phyloP scores from a whole-genome alignment of 2,113 vertebrate genomes.

The Leptobrachium ailaonicum region DNA sequence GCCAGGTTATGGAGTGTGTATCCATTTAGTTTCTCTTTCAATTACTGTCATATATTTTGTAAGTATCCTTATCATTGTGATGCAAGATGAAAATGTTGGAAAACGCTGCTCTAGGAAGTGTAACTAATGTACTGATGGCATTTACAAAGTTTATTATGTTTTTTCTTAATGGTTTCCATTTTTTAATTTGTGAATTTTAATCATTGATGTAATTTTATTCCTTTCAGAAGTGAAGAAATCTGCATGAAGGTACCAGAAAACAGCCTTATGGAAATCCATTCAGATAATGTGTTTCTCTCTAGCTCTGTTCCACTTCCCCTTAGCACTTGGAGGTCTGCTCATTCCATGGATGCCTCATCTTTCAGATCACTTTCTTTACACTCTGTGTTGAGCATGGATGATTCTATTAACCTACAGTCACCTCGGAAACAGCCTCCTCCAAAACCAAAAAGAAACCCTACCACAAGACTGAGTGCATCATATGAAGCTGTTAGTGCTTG shows the following conservation, averaged over 20 bases:
- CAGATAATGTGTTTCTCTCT: conserved; percentile 74
- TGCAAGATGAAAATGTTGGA: no score
- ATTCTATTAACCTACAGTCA: conserved; percentile 75
- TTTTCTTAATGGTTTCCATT: not conserved
- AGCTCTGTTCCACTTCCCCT: conserved; percentile 74
- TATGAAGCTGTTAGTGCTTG: conserved; percentile 93
- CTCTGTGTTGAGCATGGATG: conserved; percentile 75
- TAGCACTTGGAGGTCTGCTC: conserved; percentile 74
- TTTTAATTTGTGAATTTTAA: not conserved
- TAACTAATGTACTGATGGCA: not conserved
- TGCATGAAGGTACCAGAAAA: conserved; percentile 69
- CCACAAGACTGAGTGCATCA: conserved; percentile 91
- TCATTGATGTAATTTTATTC: conserved; percentile 47
- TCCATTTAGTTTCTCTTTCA: no score
- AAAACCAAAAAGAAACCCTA: conserved; percentile 95
- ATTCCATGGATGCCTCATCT: conserved; percentile 69
- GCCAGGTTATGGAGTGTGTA: no score
- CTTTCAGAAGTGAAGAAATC: conserved; percentile 78
- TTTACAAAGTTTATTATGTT: not conserved
- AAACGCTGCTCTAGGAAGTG: no score
- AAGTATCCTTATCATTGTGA: no score
- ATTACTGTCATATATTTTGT: no score
- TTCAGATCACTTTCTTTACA: conserved; percentile 80
- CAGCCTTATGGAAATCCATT: conserved; percentile 60
- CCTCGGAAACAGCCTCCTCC: conserved; percentile 96